A percentile compares a stretch with the other conserved stretches of the same genome.
These are phyloP conservation scores for Scaptomyza graminum DNA, from an alignment of 1,140 invertebrate genomes.

Conservation along the genomic window DNA sequence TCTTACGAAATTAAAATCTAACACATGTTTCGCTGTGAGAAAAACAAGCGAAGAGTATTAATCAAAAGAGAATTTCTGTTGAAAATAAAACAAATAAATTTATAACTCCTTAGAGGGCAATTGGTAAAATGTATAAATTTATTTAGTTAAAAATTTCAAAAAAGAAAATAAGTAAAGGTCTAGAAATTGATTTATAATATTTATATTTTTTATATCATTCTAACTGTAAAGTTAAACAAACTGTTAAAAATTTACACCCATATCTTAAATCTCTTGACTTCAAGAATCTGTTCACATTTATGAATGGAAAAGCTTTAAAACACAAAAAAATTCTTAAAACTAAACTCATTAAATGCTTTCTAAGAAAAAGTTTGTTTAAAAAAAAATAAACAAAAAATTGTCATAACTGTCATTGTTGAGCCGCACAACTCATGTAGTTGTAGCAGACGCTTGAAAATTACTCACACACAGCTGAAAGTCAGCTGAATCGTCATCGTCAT, in stretches of 20 bases:
- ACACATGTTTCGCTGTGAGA: neutral
- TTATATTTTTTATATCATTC: no score
- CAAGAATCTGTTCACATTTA: neutral
- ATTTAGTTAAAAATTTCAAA: no score
- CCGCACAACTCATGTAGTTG: neutral
- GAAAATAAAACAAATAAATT: no score
- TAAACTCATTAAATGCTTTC: neutral
- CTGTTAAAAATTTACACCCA: no score
- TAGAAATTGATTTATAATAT: no score
- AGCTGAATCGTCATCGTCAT: slow-evolving; percentile 43
- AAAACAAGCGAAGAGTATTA: neutral
- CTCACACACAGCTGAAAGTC: neutral
- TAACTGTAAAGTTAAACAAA: no score
- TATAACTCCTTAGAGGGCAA: no score
- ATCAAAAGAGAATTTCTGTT: neutral
- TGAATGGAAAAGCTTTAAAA: neutral
- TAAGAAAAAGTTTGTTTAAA: slow-evolving; percentile 1
- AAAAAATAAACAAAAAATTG: neutral
- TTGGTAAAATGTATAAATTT: no score
- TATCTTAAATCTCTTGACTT: no score
- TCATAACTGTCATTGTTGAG: slow-evolving; percentile 1
- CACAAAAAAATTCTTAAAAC: neutral
- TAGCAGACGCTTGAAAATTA: slow-evolving; percentile 6
- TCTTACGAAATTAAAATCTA: neutral
- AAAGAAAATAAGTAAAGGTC: no score